Base-by-base conservation (phyloP, 1,140 invertebrate genomes). In the Drosophila truncata region DNA sequence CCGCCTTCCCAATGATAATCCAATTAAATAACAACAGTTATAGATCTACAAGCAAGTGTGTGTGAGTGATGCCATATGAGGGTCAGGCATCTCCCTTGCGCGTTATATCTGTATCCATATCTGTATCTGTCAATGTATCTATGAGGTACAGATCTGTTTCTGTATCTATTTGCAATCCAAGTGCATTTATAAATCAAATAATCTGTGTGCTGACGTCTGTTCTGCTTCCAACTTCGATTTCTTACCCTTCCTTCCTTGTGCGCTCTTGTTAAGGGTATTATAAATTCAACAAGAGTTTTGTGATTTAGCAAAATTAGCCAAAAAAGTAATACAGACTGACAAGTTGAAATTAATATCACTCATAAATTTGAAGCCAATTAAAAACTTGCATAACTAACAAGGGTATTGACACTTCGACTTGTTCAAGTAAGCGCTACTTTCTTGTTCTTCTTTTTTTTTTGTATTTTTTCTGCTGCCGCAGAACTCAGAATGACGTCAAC, bases 1-100 rank as follows among this genome's bases (percentile, higher is more conserved):
- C 60, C 16, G 64, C 64, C 64, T 67, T 67, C 33, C 44, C 60
- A 65, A 49, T 65, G 59, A 69, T 69, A 69, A 65, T 69, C 46
- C 42, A 69, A 69, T 69, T 69, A 65, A 65, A 65, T 49, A 64
- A 50, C 65, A 69, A 69, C 65, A 69, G 59, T 64, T 69, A 46
- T 65, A 65, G 60, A 49, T 69, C 35, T 18, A 25, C 14, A 16
- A 44, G 46, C 23, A 27, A 23, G 29, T 50, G 49, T 27, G 18
- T 31, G 9, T 35, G 18, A 35, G 50, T 6, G 31, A 52, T 33
- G 50, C 18, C 50, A 35, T 54, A 35, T 54, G 20, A 35, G 33
- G 50, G 33, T 54, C 33, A 35, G 31, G 6, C 18, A 5, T 35
- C 29, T 25, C 44, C 44, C 44, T 35, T 50, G 18, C 62, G 23